Conservation (phyloP, 2,113 vertebrate genomes). For the Potamarius usumacintae region DNA sequence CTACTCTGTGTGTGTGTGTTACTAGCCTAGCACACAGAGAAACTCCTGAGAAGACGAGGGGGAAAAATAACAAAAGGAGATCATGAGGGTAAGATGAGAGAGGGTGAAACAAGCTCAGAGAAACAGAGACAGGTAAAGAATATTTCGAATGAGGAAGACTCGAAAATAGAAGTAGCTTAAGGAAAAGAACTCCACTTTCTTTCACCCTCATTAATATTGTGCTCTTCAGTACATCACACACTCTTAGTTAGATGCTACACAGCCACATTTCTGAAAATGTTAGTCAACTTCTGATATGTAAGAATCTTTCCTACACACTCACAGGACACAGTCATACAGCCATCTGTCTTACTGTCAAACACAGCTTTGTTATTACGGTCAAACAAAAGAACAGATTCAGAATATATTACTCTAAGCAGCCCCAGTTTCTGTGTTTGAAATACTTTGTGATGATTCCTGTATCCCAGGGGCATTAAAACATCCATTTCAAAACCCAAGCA, state of each 20-base stretch:
- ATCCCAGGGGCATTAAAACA: not conserved
- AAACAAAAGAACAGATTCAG: conserved; percentile 7
- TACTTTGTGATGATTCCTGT: conserved; percentile 2
- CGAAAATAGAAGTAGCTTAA: not conserved
- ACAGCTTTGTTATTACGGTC: not conserved
- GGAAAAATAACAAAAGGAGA: not conserved
- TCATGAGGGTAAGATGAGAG: conserved; percentile 3
- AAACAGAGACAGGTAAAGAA: not conserved
- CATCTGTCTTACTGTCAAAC: conserved; percentile 5
- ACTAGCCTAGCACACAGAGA: not conserved
- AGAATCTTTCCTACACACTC: not conserved
- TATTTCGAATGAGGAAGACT: not conserved
- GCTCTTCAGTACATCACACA: not conserved
- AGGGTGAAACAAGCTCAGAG: not conserved
- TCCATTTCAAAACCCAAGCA: conserved; percentile 30
- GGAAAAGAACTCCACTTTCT: not conserved
- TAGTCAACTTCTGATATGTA: not conserved
- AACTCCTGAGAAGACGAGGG: not conserved
- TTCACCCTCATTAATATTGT: not conserved
- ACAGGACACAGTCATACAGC: not conserved
- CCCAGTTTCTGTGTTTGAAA: conserved; percentile 13
- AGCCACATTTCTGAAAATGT: not conserved
- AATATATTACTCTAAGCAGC: conserved; percentile 32
- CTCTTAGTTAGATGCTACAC: not conserved
- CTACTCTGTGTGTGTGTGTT: not conserved